Evolutionary conservation across 2,888 invertebrate genomes (phyloP).

Genomic region (Drosophila cracens): DNA sequence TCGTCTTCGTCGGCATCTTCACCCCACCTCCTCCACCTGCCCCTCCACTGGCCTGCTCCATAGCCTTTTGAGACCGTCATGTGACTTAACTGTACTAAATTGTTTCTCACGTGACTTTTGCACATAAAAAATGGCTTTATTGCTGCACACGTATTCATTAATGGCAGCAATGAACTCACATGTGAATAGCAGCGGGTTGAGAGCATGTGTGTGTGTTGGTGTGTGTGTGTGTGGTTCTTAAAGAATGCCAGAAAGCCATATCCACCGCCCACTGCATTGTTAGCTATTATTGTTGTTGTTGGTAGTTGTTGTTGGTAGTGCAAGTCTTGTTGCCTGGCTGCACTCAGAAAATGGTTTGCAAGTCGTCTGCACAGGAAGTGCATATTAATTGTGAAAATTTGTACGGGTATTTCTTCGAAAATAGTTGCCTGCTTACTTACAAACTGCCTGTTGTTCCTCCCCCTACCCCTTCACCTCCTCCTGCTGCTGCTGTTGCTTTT

Average conservation of each 20-base stretch:
- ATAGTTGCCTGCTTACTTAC: constrained; percentile 47
- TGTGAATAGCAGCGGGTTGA: constrained; percentile 52
- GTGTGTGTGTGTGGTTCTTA: constrained; percentile 18
- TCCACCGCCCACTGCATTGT: constrained; percentile 30
- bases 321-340: constrained; percentile 53
- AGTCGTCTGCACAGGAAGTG: constrained; percentile 80
- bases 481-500: neutral
- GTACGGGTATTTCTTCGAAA: constrained; percentile 77
- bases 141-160: constrained; percentile 81
- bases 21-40: neutral
- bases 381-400: constrained; percentile 81
- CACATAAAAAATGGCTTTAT: constrained; percentile 79
- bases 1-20: constrained; percentile 19
- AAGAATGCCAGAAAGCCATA: constrained; percentile 27
- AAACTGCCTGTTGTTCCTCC: constrained; percentile 7
- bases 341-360: constrained; percentile 67
- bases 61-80: constrained; percentile 8
- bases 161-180: constrained; percentile 80
- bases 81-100: constrained; percentile 74
- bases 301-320: constrained; percentile 27
- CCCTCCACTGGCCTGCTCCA: neutral
- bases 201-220: constrained; percentile 14
- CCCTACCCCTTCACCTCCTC: neutral
- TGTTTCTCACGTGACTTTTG: constrained; percentile 79
- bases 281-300: constrained; percentile 35